Conservation (phyloP, 2,888 invertebrate genomes). For the Cetonia aurata region DNA sequence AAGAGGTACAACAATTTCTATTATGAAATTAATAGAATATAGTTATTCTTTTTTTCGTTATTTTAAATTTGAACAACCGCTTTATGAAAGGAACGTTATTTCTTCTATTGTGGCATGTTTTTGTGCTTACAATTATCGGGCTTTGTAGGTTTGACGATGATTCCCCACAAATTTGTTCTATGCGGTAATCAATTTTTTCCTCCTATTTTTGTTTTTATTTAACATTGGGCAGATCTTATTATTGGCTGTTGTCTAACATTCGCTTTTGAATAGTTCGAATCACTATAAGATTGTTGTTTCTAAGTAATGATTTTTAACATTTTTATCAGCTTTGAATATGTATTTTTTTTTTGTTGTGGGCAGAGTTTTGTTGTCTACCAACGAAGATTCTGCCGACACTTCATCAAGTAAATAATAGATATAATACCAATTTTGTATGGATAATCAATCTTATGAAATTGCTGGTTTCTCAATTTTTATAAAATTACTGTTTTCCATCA, state of each 20-base stretch:
- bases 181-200: not conserved
- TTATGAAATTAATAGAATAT: not conserved
- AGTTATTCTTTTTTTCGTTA: not conserved
- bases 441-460: not conserved
- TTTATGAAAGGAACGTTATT: constrained; percentile 3
- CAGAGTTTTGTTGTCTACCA: no score
- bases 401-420: constrained; percentile 7
- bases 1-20: not conserved
- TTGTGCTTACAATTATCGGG: constrained; percentile 25
- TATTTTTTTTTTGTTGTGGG: no score
- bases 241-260: constrained; percentile 22
- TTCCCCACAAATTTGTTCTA: not conserved
- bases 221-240: not conserved
- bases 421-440: constrained; percentile 29
- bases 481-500: not conserved
- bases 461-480: not conserved
- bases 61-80: not conserved
- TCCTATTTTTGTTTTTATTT: not conserved
- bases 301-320: not conserved
- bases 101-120: constrained; percentile 23
- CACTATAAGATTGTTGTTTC: not conserved
- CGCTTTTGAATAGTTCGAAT: constrained; percentile 13
- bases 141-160: constrained; percentile 22
- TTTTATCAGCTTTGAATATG: not conserved
- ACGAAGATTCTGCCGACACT: not conserved